Evolutionary conservation across 2,113 vertebrate species (phyloP).

Genomic region (Scortum barcoo): DNA sequence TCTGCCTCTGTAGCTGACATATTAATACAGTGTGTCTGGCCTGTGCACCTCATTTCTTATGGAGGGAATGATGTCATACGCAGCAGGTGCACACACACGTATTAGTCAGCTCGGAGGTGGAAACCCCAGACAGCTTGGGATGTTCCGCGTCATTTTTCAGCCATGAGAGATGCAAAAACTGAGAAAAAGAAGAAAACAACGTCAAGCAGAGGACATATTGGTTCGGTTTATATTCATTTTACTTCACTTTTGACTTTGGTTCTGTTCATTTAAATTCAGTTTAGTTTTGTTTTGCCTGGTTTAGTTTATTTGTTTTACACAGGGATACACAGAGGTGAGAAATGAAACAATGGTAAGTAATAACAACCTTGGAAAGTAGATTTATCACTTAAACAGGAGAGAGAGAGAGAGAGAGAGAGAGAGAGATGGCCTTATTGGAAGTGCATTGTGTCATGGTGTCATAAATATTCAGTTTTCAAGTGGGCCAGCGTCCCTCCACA

Average conservation of each 20-base stretch:
- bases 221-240: constrained; percentile 7
- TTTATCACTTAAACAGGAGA: constrained; percentile 28
- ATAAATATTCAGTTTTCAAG: constrained; percentile 61
- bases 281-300: constrained; percentile 30
- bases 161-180: background rate
- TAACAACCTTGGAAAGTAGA: constrained; percentile 29
- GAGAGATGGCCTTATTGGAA: constrained; percentile 4
- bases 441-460: constrained; percentile 22
- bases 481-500: background rate
- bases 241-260: background rate
- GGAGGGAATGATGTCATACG: constrained; percentile 15
- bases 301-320: constrained; percentile 29
- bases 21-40: constrained; percentile 21
- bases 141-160: background rate
- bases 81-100: background rate
- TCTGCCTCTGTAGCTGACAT: constrained; percentile 26
- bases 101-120: background rate
- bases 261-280: constrained; percentile 33
- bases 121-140: background rate
- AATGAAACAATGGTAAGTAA: constrained; percentile 34
- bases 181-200: background rate
- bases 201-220: background rate
- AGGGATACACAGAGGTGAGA: constrained; percentile 11
- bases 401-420: background rate
- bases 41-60: background rate